Evolutionary conservation across 1,140 invertebrate species (phyloP), one percentile per base, ranked within the genome.

Genomic region (Helicoverpa zea): DNA sequence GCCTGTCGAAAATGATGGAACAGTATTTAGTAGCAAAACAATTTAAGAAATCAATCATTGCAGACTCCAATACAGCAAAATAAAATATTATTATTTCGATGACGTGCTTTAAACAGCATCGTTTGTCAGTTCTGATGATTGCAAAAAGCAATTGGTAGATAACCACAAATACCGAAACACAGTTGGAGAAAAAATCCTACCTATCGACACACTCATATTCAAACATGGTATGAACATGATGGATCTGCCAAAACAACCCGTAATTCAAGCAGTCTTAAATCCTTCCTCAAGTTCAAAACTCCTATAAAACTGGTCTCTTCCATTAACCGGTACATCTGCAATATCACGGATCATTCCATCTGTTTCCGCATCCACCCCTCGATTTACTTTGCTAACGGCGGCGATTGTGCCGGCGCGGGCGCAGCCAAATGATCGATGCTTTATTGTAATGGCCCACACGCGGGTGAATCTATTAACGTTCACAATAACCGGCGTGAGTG

Each of bases 311-410:
- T 14, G 14, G 47, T 11, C 51, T 18, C 11, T 78, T 78, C n/a
- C n/a, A 68, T 68, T 35, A 68, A 78, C 49, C 51, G 47, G 13
- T 86, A 83, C 78, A 84, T 84, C 83, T 76, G 73, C 82, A 81
- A 72, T 79, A 82, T 84, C 83, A 64, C 82, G 70, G 63, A 75
- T 51, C 68, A 75, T 85, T 83, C 64, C 76, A 49, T 81, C 47
- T 49, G 80, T 86, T 90, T 90, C 86, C 88, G 86, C 80, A 81
- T 88, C 87, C 85, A 85, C 88, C 87, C 85, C 84, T 87, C 85
- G 83, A 88, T 89, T 89, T 88, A 86, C 85, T 87, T 84, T 80
- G 85, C 87, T 89, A 89, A 88, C 85, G 87, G 88, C 84, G 86
- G 83, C 83, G 83, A 88, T 88, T 87, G 87, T 84, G 80, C 35